These are phyloP conservation scores for Augochlorella aurata DNA, from an alignment of 2,888 invertebrate genomes.

Conservation along the genomic window DNA sequence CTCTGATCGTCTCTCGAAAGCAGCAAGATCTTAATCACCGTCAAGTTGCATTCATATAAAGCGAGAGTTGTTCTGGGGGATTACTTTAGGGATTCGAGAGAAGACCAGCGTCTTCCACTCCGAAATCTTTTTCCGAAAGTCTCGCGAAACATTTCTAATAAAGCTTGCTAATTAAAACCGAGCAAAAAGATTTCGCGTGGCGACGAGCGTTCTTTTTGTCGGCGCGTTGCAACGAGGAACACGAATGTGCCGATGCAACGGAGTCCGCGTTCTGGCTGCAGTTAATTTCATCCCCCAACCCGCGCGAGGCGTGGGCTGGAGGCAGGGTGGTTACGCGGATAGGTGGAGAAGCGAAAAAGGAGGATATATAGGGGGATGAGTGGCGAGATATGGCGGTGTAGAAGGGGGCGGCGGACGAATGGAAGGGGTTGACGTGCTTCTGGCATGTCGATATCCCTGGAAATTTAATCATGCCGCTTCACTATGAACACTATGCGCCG, in stretches of 20 bases:
- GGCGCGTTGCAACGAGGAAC: neutral
- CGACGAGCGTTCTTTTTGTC: neutral
- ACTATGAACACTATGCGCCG: constrained; percentile 67
- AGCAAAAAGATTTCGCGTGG: constrained; percentile 20
- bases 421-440: constrained; percentile 68
- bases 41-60: too few species aligned
- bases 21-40: too few species aligned
- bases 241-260: constrained; percentile 46
- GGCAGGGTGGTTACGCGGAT: constrained; percentile 55
- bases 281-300: constrained; percentile 67
- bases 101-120: too few species aligned
- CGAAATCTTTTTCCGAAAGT: neutral
- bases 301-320: constrained; percentile 48
- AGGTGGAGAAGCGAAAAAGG: constrained; percentile 67
- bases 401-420: constrained; percentile 9
- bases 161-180: constrained; percentile 17
- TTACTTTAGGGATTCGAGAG: too few species aligned
- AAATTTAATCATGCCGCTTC: constrained; percentile 77
- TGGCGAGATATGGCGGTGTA: constrained; percentile 58
- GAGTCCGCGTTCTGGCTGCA: constrained; percentile 52
- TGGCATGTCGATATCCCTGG: constrained; percentile 77
- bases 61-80: too few species aligned
- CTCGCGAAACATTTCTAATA: neutral
- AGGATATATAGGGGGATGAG: constrained; percentile 53
- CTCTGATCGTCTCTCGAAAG: too few species aligned